These are phyloP conservation scores for Nymphalis io DNA, from an alignment of 1,140 invertebrate genomes.

Conservation along the genomic window DNA sequence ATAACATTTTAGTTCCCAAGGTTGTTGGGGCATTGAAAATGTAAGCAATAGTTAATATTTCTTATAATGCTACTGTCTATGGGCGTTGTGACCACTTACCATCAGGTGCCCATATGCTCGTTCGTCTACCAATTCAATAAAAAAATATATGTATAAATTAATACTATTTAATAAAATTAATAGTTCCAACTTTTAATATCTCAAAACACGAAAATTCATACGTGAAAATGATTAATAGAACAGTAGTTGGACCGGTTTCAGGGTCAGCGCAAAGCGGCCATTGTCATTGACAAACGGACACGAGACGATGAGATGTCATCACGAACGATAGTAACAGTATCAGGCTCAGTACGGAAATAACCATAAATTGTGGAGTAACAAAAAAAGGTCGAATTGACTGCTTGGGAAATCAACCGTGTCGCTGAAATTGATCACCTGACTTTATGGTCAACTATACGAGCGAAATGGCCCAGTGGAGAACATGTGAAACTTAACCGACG, in stretches of 20 bases:
- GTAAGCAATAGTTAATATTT: too few relatives aligned
- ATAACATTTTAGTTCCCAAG: too few relatives aligned
- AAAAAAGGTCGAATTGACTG: conserved; percentile 24
- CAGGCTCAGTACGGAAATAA: conserved; percentile 1
- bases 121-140: too few relatives aligned
- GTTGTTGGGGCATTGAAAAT: too few relatives aligned
- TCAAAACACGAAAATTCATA: too few relatives aligned
- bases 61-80: too few relatives aligned
- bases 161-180: too few relatives aligned
- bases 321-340: conserved; percentile 11
- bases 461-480: background rate
- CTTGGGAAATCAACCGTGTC: conserved; percentile 9
- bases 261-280: conserved; percentile 8
- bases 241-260: background rate
- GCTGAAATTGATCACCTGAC: background rate
- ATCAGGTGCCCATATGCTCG: too few relatives aligned
- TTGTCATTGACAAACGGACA: conserved; percentile 22
- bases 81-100: too few relatives aligned
- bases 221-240: background rate
- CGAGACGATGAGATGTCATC: conserved; percentile 16
- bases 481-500: too few relatives aligned
- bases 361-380: conserved; percentile 12
- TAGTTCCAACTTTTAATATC: too few relatives aligned
- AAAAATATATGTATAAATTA: too few relatives aligned
- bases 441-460: background rate